Conservation (phyloP, 2,888 invertebrate genomes). For the Dyspetes luteomarginatus region DNA sequence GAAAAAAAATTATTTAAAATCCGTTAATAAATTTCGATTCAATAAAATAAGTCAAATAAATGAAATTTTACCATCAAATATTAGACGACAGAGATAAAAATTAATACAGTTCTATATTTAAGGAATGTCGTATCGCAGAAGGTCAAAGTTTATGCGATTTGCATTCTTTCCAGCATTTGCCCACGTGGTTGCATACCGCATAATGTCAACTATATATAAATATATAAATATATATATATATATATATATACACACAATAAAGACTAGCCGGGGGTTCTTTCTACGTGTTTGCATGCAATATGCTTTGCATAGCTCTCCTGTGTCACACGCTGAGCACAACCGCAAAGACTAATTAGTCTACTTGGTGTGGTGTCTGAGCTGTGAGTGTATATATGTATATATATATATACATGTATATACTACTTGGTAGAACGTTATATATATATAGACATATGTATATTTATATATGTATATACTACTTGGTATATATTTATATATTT, state of each 20-base stretch:
- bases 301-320: slow-evolving; percentile 24
- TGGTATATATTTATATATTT: too few relatives aligned
- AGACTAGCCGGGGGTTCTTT: slow-evolving; percentile 18
- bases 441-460: too few relatives aligned
- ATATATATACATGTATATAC: not conserved
- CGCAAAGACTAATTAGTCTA: slow-evolving; percentile 63
- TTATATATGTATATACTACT: not conserved
- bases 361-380: slow-evolving; percentile 42
- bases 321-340: slow-evolving; percentile 18
- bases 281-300: slow-evolving; percentile 9
- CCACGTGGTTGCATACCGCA: not conserved
- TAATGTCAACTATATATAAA: not conserved
- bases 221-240: too few relatives aligned
- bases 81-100: too few relatives aligned
- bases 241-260: slow-evolving; percentile 24
- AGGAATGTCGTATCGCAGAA: not conserved
- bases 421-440: too few relatives aligned
- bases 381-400: slow-evolving; percentile 7
- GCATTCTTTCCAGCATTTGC: slow-evolving; percentile 24
- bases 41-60: too few relatives aligned
- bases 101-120: too few relatives aligned
- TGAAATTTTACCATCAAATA: too few relatives aligned
- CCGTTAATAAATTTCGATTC: not conserved
- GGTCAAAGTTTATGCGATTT: not conserved
- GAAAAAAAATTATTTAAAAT: too few relatives aligned